Conservation (phyloP, 2,797 vertebrate genomes). For the Fistularia commersonii region DNA sequence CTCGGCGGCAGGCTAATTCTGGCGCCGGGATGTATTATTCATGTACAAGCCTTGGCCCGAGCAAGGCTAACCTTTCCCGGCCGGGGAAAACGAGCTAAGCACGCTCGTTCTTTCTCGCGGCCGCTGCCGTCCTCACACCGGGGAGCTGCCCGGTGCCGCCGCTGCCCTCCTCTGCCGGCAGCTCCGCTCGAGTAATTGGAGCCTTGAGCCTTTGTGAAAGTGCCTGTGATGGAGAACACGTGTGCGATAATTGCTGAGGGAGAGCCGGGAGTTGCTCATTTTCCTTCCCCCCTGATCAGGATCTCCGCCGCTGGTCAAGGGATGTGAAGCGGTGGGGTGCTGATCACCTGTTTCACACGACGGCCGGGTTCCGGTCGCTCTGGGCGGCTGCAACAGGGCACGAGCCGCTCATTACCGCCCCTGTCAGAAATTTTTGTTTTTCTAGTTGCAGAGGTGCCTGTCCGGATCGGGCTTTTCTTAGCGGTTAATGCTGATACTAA, state of each 20-base stretch:
- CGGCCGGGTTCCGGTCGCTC: no score
- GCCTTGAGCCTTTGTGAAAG: no score
- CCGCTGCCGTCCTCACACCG: constrained; percentile 4
- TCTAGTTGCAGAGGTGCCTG: no score
- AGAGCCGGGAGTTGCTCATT: constrained; percentile 33
- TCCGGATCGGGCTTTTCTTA: no score
- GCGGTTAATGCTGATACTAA: no score
- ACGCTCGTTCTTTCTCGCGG: background rate
- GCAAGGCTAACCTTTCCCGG: constrained; percentile 6
- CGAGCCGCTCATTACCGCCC: no score
- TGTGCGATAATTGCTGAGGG: constrained; percentile 30
- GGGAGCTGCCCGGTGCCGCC: constrained; percentile 25
- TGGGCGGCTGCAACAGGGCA: no score
- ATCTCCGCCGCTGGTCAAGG: constrained; percentile 25
- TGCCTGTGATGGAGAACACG: constrained; percentile 7
- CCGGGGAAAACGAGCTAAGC: background rate
- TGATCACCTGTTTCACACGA: no score
- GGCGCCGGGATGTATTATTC: background rate
- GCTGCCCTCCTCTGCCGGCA: constrained; percentile 21
- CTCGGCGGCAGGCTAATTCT: background rate
- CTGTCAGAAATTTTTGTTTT: no score
- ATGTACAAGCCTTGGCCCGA: background rate
- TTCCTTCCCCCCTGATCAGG: constrained; percentile 9
- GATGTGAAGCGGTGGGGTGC: constrained; percentile 11
- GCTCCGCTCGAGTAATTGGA: no score